Base-by-base conservation (phyloP, 2,113 vertebrate genomes). In the Egretta garzetta region DNA sequence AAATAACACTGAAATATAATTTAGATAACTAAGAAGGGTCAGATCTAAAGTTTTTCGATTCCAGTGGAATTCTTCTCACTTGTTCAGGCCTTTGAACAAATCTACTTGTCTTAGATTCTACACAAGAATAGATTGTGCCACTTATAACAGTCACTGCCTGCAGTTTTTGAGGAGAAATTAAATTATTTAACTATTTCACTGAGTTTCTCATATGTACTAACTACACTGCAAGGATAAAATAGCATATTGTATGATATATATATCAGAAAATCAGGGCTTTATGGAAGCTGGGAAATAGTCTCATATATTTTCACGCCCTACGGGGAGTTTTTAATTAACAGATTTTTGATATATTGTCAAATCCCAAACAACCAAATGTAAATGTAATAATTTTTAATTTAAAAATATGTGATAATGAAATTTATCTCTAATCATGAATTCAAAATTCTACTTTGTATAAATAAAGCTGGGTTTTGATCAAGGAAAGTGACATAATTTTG, bases 131-230 rank as follows among this genome's bases (percentile, higher is more conserved):
- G 21, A 60, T 52, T 62, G 6, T 56, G 30, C 18, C 8, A 75
- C 75, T 81, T 86, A 14, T 55, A 91, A n/a, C 37, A 93, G 35
- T 45, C 39, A 37, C 7, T 35, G 10, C 3, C 12, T 72, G 10
- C 10, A 64, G 10, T 52, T 75, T 87, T 56, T 80, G 49, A 95
- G 56, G 21, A 88, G 9, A 91, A 91, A 91, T 89, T 86, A 66
- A 95, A 88, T 89, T 91, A 77, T 95, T 92, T 64, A 88, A 80
- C 27, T 86, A 50, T 92, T 81, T 92, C 4, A 75, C 43, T 41
- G 26, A 81, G 47, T 45, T 92, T 88, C 12, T 50, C 39, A 9
- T 49, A 37, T 2, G 1, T 52, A 86, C 35, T 77, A 43, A 88
- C 32, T 84, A 55, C 47, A 59, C 11, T 73, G 10, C 21, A 75